Evolutionary conservation across 2,113 vertebrate species (phyloP).

Genomic region (Colistium nudipinnis): DNA sequence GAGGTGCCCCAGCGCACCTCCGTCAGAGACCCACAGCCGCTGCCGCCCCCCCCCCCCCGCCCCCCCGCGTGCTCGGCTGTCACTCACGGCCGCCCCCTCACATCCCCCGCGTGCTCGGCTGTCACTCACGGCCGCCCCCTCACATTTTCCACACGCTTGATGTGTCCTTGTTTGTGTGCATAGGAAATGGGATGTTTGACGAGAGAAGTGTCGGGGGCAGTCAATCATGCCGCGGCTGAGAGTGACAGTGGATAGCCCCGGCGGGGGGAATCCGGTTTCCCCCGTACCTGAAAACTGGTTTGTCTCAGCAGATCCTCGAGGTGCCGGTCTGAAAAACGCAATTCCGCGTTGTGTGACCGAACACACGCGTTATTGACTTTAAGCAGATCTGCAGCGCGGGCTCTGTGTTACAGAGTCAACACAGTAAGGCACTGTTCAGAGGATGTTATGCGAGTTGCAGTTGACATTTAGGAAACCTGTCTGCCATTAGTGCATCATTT

Average conservation of each 20-base stretch:
- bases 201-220: constrained; percentile 41
- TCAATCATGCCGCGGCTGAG: constrained; percentile 51
- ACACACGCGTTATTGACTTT: constrained; percentile 42
- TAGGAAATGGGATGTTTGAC: constrained; percentile 54
- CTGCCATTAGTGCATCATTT: constrained; percentile 58
- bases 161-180: constrained; percentile 61
- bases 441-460: constrained; percentile 6
- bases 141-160: constrained; percentile 48
- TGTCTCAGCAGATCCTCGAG: constrained; percentile 49
- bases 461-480: constrained; percentile 32
- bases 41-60: constrained; percentile 20
- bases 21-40: constrained; percentile 52
- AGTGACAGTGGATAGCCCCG: constrained; percentile 56
- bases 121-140: constrained; percentile 62
- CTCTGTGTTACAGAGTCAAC: constrained; percentile 27
- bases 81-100: constrained; percentile 60
- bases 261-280: constrained; percentile 56
- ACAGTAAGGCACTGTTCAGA: constrained; percentile 26
- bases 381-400: constrained; percentile 10
- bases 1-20: constrained; percentile 59
- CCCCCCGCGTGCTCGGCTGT: constrained; percentile 50
- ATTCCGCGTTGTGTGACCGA: constrained; percentile 42
- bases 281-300: constrained; percentile 54
- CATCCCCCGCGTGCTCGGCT: constrained; percentile 42
- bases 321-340: constrained; percentile 29